Percentiles rank a stretch among this genome's conserved stretches.
phyloP scores from a whole-genome alignment of 2,888 invertebrate genomes.

The Mythimna impura region DNA sequence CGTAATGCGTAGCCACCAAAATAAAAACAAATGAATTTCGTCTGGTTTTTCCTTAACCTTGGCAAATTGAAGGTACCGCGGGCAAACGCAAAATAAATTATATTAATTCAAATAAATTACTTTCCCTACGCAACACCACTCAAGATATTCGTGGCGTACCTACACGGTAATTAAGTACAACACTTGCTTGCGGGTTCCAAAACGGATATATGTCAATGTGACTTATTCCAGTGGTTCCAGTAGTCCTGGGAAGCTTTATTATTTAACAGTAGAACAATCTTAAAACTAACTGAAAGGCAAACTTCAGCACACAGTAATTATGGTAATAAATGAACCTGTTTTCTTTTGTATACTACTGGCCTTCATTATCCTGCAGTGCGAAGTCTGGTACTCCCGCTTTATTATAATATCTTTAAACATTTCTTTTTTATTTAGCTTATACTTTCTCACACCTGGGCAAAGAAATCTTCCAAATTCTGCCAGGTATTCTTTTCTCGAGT shows the following conservation, averaged over 20 bases:
- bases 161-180: slow-evolving; percentile 25
- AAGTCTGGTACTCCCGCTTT: neutral
- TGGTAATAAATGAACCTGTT: too few relatives aligned
- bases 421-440: too few relatives aligned
- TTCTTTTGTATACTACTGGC: neutral
- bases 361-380: neutral
- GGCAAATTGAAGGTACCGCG: slow-evolving; percentile 20
- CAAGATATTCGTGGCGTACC: slow-evolving; percentile 24
- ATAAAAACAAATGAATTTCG: slow-evolving; percentile 42
- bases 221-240: neutral
- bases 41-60: slow-evolving; percentile 39
- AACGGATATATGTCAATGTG: slow-evolving; percentile 6
- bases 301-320: neutral
- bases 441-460: too few relatives aligned
- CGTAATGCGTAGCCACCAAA: slow-evolving; percentile 17
- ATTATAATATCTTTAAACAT: too few relatives aligned
- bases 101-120: slow-evolving; percentile 54
- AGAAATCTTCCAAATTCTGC: too few relatives aligned
- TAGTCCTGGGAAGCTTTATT: neutral
- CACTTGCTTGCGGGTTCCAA: slow-evolving; percentile 10
- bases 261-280: neutral
- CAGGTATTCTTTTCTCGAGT: too few relatives aligned
- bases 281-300: neutral
- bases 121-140: slow-evolving; percentile 34
- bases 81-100: slow-evolving; percentile 44